A percentile compares a stretch with the other conserved stretches of the same genome.
These are phyloP conservation scores for Eretmocerus hayati DNA, from an alignment of 2,888 invertebrate genomes.

Conservation along the genomic window DNA sequence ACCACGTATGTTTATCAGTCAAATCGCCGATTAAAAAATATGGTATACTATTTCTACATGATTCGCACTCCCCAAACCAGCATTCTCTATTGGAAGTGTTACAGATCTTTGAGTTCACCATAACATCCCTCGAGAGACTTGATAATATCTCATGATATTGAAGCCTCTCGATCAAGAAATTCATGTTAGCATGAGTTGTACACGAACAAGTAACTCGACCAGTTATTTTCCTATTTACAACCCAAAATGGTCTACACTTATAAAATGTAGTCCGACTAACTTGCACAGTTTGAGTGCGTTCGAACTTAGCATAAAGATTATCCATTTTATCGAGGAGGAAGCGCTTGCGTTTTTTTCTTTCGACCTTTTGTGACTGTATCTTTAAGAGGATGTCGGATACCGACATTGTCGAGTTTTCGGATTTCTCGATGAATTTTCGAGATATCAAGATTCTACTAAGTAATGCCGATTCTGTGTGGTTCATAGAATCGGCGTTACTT, in stretches of 20 bases:
- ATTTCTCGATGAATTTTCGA: too few species aligned
- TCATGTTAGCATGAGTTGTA: conserved; percentile 12
- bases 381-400: too few species aligned
- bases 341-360: too few species aligned
- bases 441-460: too few species aligned
- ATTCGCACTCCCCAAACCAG: conserved; percentile 3
- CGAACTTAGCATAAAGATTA: too few species aligned
- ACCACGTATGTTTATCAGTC: conserved; percentile 4
- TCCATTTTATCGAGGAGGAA: too few species aligned
- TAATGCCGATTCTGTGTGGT: too few species aligned
- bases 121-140: background rate
- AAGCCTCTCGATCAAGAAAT: conserved; percentile 9
- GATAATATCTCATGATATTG: background rate
- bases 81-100: conserved; percentile 5
- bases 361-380: too few species aligned
- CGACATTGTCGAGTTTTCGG: too few species aligned
- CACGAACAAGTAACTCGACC: conserved; percentile 14
- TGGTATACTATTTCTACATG: conserved; percentile 2
- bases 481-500: too few species aligned
- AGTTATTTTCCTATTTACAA: conserved; percentile 3
- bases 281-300: too few species aligned
- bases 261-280: conserved; percentile 8
- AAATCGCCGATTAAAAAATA: background rate
- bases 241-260: conserved; percentile 12
- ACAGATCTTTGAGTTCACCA: background rate